phyloP scores from a whole-genome alignment of 2,888 invertebrate genomes.

The Aleiodes leptofemur region DNA sequence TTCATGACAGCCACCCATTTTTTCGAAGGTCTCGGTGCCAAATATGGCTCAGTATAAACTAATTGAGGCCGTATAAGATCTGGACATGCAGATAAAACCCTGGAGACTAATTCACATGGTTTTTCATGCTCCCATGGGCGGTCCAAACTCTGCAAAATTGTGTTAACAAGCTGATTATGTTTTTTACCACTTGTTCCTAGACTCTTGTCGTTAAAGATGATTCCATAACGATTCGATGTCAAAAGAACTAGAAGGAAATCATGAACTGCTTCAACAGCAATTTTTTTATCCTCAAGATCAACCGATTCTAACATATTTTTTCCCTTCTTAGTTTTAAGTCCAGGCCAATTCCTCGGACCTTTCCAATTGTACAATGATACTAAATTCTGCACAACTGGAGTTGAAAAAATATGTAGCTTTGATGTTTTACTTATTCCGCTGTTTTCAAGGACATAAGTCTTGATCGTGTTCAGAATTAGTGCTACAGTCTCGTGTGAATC shows the following conservation, averaged over 20 bases:
- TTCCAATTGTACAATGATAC: conserved; percentile 86
- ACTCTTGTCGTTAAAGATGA: conserved; percentile 84
- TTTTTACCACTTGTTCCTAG: conserved; percentile 79
- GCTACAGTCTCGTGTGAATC: conserved; percentile 83
- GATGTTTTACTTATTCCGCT: conserved; percentile 82
- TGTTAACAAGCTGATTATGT: conserved; percentile 80
- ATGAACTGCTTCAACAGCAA: conserved; percentile 80
- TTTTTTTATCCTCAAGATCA: conserved; percentile 75
- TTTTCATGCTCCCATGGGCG: conserved; percentile 83
- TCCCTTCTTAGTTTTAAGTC: conserved; percentile 71
- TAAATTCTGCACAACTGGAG: conserved; percentile 81
- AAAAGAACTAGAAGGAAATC: conserved; percentile 85
- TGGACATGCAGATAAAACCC: conserved; percentile 83
- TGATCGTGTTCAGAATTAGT: conserved; percentile 82
- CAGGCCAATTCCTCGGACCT: conserved; percentile 78
- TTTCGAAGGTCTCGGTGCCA: conserved; percentile 77
- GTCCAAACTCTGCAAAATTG: conserved; percentile 81
- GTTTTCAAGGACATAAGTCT: conserved; percentile 83
- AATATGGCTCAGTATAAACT: conserved; percentile 78
- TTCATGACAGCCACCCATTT: conserved; percentile 69
- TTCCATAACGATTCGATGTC: conserved; percentile 85
- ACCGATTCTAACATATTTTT: conserved; percentile 63
- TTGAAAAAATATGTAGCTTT: conserved; percentile 84
- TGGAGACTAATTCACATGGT: conserved; percentile 80
- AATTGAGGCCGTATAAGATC: conserved; percentile 83